A percentile compares a stretch with the other conserved stretches of the same genome.
phyloP scores from a whole-genome alignment of 2,113 vertebrate species.

The Notiomystis cincta region DNA sequence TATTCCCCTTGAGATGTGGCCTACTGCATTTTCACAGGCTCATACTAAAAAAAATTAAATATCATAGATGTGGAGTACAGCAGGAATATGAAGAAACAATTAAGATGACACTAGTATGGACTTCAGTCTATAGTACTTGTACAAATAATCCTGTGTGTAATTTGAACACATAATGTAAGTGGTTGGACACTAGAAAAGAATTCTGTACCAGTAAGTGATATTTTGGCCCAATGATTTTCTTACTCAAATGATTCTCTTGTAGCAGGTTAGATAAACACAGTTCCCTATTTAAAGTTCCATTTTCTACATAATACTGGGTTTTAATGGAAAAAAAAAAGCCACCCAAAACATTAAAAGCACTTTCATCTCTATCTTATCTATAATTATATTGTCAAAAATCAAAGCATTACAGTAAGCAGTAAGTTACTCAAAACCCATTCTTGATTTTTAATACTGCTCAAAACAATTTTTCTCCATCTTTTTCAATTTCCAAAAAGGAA shows the following conservation, averaged over 20 bases:
- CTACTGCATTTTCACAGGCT: background rate
- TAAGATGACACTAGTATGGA: background rate
- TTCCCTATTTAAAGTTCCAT: background rate
- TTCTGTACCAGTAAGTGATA: background rate
- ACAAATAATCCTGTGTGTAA: background rate
- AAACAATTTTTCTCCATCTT: background rate
- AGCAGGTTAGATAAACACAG: background rate
- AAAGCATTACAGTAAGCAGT: background rate
- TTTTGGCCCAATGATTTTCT: background rate
- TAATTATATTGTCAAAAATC: background rate
- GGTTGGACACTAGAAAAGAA: background rate
- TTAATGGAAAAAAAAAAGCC: background rate
- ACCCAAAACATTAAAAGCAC: background rate
- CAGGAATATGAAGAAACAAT: background rate
- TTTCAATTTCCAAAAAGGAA: background rate
- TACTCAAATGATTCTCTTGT: background rate
- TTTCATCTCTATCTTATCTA: background rate
- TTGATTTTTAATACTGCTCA: background rate
- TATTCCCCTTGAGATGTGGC: background rate
- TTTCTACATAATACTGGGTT: background rate
- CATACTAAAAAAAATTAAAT: background rate
- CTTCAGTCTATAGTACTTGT: background rate
- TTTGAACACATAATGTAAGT: background rate
- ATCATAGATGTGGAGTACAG: background rate
- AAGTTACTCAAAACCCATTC: background rate